A percentile compares a stretch with the other conserved stretches of the same genome.
phyloP scores from a whole-genome alignment of 2,888 invertebrate genomes.

The Conops quadrifasciatus region DNA sequence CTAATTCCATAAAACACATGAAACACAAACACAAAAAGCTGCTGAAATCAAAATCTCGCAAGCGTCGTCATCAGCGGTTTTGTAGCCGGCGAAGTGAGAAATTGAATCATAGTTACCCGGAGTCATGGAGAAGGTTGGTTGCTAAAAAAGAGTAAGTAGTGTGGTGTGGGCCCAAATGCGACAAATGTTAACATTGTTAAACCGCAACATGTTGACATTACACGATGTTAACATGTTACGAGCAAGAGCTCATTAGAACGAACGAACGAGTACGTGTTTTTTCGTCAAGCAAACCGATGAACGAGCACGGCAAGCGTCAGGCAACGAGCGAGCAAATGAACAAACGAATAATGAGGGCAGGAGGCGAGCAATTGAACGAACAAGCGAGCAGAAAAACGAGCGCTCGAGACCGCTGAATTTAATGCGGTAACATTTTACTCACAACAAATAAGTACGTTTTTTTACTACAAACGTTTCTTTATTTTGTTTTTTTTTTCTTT shows the following conservation, averaged over 20 bases:
- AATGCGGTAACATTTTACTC: slow-evolving; percentile 40
- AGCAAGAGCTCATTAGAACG: no score
- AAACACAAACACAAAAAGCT: no score
- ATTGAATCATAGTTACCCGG: neutral
- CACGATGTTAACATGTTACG: slow-evolving; percentile 39
- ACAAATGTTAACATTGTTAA: slow-evolving; percentile 45
- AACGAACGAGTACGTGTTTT: no score
- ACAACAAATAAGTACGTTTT: neutral
- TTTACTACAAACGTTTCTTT: slow-evolving; percentile 7
- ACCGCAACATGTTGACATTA: slow-evolving; percentile 46
- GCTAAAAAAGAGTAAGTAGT: slow-evolving; percentile 17
- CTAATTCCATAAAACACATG: no score
- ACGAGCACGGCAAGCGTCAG: no score
- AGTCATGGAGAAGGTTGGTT: neutral
- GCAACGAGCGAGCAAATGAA: no score
- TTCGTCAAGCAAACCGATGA: no score
- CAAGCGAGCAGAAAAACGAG: no score
- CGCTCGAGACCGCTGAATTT: no score
- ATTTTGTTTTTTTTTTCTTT: neutral
- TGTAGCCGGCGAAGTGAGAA: no score
- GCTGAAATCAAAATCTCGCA: no score
- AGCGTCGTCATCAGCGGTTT: no score
- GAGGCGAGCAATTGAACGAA: neutral
- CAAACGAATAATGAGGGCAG: neutral
- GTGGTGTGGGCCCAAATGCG: slow-evolving; percentile 45